phyloP scores from a whole-genome alignment of 2,113 vertebrate species.

The Indicator indicator region DNA sequence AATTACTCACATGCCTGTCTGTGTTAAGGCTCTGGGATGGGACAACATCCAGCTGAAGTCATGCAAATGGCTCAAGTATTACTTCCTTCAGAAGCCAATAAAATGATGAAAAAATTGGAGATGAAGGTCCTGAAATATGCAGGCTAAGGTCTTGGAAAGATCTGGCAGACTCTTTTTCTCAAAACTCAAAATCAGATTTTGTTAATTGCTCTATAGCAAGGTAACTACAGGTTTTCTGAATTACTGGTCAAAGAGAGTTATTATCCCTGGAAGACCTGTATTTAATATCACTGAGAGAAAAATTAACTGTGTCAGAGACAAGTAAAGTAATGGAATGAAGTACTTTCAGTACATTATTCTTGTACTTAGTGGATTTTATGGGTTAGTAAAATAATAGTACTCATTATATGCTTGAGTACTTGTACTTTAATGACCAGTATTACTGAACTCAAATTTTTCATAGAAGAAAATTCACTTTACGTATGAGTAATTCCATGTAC shows the following conservation, averaged over 20 bases:
- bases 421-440: neutral
- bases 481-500: no score
- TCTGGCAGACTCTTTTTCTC: neutral
- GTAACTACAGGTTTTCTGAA: neutral
- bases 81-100: neutral
- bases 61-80: neutral
- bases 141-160: neutral
- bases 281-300: constrained; percentile 7
- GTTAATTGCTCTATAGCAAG: neutral
- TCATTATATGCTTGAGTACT: neutral
- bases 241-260: neutral
- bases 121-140: neutral
- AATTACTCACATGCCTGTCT: neutral
- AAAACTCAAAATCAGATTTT: neutral
- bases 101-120: neutral
- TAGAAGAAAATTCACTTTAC: neutral
- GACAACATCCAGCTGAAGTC: neutral
- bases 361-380: neutral
- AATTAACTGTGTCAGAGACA: neutral
- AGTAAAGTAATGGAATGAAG: neutral
- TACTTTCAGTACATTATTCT: constrained; percentile 20
- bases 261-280: neutral
- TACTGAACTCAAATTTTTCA: neutral
- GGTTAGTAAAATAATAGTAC: neutral
- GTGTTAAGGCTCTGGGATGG: neutral